Conservation (phyloP, 2,797 vertebrate genomes). For the Lagorchestes hirsutus region DNA sequence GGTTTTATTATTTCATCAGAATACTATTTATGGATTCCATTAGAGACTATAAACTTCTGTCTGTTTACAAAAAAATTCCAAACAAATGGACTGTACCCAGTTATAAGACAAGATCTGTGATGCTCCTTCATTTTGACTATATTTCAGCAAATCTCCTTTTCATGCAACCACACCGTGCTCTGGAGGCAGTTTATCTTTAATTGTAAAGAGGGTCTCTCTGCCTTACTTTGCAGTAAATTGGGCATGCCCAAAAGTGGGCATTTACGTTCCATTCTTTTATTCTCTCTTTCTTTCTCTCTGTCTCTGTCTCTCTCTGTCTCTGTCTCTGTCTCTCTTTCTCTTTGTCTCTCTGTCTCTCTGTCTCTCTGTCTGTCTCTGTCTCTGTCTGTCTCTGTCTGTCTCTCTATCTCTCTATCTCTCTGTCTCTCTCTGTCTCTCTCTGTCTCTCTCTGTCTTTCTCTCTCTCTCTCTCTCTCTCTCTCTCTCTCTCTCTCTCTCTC, state of each 20-base stretch:
- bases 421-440: not conserved
- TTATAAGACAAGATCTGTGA: not conserved
- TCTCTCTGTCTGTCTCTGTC: no score
- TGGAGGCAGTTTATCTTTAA: slow-evolving; percentile 46
- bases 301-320: no score
- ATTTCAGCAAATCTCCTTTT: slow-evolving; percentile 42
- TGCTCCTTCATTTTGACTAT: slow-evolving; percentile 26
- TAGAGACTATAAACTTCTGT: not conserved
- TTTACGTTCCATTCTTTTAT: not conserved
- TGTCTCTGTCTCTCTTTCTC: no score
- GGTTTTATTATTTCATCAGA: not conserved
- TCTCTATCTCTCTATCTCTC: not conserved
- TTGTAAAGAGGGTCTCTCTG: slow-evolving; percentile 21
- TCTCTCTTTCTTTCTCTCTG: not conserved
- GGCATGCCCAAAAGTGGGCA: slow-evolving; percentile 40
- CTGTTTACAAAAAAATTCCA: not conserved
- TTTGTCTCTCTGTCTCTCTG: no score
- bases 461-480: no score
- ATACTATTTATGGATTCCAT: not conserved
- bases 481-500: no score
- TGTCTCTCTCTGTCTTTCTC: no score
- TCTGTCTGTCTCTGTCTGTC: not conserved
- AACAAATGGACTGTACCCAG: not conserved
- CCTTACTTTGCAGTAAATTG: slow-evolving; percentile 6
- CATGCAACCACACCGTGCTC: slow-evolving; percentile 27